These are phyloP conservation scores for Mythimna vitellina DNA, from an alignment of 2,888 invertebrate species.

Conservation along the genomic window DNA sequence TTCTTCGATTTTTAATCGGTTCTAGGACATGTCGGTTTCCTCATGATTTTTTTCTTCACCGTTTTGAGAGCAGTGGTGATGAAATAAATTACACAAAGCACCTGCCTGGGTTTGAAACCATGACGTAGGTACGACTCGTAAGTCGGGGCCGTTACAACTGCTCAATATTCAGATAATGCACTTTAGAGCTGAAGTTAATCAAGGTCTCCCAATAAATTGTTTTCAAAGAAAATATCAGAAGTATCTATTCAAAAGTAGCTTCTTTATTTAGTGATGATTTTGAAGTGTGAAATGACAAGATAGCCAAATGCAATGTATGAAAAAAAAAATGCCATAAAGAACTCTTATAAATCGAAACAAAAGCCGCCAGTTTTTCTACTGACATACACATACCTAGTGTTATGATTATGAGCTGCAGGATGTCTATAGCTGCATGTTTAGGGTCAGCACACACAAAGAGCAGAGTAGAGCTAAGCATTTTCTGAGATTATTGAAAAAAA, in stretches of 20 bases:
- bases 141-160: too few relatives aligned
- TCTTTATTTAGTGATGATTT: background rate
- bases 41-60: too few relatives aligned
- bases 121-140: too few relatives aligned
- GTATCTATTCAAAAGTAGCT: background rate
- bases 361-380: background rate
- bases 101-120: too few relatives aligned
- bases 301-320: background rate
- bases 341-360: background rate
- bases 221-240: background rate
- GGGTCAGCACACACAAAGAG: too few relatives aligned
- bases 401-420: background rate
- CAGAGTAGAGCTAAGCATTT: too few relatives aligned
- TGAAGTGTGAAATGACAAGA: background rate
- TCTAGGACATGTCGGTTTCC: too few relatives aligned
- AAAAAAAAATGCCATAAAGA: background rate
- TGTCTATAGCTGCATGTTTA: too few relatives aligned
- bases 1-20: too few relatives aligned
- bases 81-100: too few relatives aligned
- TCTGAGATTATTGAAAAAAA: too few relatives aligned
- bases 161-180: background rate
- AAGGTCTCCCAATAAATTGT: background rate
- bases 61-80: too few relatives aligned
- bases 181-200: background rate
- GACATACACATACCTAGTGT: background rate